phyloP scores from a whole-genome alignment of 2,113 vertebrate species.

The Brachyhypopomus gauderio region DNA sequence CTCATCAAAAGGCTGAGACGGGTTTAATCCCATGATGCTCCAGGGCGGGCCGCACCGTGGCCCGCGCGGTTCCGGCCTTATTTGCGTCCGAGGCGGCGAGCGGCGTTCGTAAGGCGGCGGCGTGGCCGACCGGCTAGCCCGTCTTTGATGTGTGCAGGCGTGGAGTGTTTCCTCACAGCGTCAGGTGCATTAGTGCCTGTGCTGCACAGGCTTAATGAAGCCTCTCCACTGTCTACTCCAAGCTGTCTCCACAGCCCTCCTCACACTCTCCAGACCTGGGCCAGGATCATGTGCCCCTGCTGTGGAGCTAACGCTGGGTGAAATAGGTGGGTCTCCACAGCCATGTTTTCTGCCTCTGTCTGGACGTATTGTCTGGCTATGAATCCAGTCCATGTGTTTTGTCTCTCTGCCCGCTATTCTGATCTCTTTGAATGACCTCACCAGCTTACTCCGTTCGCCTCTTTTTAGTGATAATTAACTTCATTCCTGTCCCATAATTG shows the following conservation, averaged over 20 bases:
- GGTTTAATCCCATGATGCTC: constrained; percentile 38
- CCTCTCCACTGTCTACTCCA: constrained; percentile 23
- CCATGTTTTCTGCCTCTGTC: background rate
- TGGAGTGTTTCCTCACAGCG: constrained; percentile 32
- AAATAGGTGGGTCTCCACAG: background rate
- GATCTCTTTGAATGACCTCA: background rate
- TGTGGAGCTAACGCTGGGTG: no score
- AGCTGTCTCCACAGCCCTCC: constrained; percentile 6
- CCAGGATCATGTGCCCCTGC: background rate
- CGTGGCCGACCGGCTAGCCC: background rate
- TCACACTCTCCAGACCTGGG: background rate
- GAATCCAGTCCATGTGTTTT: background rate
- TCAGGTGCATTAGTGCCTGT: constrained; percentile 29
- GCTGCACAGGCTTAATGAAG: constrained; percentile 44
- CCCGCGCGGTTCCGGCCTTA: background rate
- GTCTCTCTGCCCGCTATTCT: background rate
- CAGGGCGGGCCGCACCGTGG: background rate
- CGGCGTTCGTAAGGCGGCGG: background rate
- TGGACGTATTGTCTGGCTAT: background rate
- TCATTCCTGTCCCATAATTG: constrained; percentile 8
- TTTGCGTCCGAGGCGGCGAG: background rate
- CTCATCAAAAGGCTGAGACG: constrained; percentile 53
- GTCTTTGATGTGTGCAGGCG: constrained; percentile 40
- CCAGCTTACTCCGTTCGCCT: background rate
- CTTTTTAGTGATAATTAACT: background rate